These are phyloP conservation scores for Troides aeacus DNA, from an alignment of 2,888 invertebrate species.

Conservation along the genomic window DNA sequence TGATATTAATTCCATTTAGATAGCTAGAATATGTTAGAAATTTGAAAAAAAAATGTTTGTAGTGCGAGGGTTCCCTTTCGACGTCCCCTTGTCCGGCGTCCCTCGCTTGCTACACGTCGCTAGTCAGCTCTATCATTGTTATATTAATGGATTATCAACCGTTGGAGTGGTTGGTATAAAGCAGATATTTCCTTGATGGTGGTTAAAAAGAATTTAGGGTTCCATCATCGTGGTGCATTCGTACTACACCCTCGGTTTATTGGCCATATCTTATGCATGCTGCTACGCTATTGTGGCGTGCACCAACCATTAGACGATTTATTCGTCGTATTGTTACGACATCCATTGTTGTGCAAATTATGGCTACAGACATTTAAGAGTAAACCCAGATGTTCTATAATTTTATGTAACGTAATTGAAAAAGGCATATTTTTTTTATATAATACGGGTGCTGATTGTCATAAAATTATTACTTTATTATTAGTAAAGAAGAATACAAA, in stretches of 20 bases:
- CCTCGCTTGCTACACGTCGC: constrained; percentile 66
- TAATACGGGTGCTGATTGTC: background rate
- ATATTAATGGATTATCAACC: constrained; percentile 36
- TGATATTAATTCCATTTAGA: constrained; percentile 34
- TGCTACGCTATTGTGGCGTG: constrained; percentile 69
- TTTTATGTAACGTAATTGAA: background rate
- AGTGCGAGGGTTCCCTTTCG: constrained; percentile 52
- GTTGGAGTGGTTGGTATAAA: constrained; percentile 47
- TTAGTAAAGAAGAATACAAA: background rate
- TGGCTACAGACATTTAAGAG: constrained; percentile 17
- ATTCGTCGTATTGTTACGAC: constrained; percentile 60
- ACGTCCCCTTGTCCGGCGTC: constrained; percentile 64
- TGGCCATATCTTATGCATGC: constrained; percentile 72
- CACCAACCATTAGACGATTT: constrained; percentile 74
- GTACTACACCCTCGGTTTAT: constrained; percentile 72
- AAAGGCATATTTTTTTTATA: background rate
- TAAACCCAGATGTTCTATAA: background rate
- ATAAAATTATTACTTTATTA: background rate
- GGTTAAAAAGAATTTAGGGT: constrained; percentile 38
- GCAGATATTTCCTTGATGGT: constrained; percentile 42
- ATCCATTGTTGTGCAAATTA: constrained; percentile 41
- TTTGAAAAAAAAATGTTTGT: constrained; percentile 51
- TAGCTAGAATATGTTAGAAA: constrained; percentile 58
- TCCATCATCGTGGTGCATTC: constrained; percentile 64
- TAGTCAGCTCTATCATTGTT: constrained; percentile 54